Percentiles rank a stretch among this genome's conserved stretches.
Evolutionary conservation across 92 coral and sea anemone genomes (phyloP).

Genomic region (Siderastrea radians): DNA sequence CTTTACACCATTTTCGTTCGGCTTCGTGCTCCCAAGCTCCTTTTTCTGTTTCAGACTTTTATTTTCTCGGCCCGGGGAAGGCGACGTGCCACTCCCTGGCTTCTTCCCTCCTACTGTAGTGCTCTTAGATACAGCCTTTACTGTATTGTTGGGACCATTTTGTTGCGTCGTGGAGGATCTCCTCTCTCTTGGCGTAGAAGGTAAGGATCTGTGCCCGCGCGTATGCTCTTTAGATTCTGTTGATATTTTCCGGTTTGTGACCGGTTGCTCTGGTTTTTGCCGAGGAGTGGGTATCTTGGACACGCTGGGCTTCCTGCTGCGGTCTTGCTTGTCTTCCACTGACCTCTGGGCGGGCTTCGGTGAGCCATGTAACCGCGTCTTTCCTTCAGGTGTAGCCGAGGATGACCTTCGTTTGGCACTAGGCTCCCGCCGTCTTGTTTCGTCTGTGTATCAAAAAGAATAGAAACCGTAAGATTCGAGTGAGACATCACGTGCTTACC

Average conservation of each 20-base stretch:
- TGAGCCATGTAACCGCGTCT: conserved; percentile 29
- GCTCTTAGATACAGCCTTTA: background rate
- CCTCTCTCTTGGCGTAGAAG: conserved; percentile 33
- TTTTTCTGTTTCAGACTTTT: background rate
- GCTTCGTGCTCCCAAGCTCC: background rate
- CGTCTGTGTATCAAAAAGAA: conserved; percentile 12
- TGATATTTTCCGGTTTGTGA: conserved; percentile 15
- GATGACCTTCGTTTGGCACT: conserved; percentile 42
- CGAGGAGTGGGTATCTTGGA: conserved; percentile 23
- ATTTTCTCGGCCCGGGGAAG: conserved; percentile 12
- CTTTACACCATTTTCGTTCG: background rate
- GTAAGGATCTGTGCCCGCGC: conserved; percentile 10
- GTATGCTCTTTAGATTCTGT: conserved; percentile 11
- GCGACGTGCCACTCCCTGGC: background rate
- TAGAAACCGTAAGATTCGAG: background rate
- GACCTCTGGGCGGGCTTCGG: conserved; percentile 14
- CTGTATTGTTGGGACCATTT: background rate
- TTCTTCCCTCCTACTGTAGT: background rate
- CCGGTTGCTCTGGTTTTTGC: conserved; percentile 28
- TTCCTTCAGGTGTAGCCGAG: conserved; percentile 17
- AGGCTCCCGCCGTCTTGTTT: conserved; percentile 10
- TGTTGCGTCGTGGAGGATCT: conserved; percentile 26
- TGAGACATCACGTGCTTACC: too few relatives aligned
- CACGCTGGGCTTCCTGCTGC: conserved; percentile 20
- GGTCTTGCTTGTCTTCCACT: conserved; percentile 36